These are phyloP conservation scores for Laothoe populi DNA, from an alignment of 2,888 invertebrate species.

Conservation along the genomic window DNA sequence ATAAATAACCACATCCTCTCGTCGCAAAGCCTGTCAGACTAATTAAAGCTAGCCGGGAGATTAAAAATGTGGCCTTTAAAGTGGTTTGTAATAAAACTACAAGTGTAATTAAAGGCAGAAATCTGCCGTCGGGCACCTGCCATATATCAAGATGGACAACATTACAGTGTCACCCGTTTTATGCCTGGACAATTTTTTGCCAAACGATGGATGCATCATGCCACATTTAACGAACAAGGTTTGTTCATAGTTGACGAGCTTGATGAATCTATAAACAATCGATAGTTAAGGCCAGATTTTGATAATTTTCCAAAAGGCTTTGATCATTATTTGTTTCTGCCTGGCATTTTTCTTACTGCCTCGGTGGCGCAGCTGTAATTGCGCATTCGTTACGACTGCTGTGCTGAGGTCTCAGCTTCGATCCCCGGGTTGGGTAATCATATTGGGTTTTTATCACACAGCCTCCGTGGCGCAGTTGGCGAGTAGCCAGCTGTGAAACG, in stretches of 20 bases:
- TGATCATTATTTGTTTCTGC: no score
- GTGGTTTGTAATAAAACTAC: constrained; percentile 31
- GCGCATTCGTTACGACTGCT: no score
- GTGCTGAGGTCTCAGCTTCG: no score
- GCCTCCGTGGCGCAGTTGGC: no score
- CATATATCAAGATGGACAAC: constrained; percentile 47
- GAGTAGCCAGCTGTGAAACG: no score
- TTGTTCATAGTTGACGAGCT: constrained; percentile 1
- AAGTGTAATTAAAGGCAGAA: constrained; percentile 46
- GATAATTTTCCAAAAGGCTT: no score
- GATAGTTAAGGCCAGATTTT: no score
- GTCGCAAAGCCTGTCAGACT: constrained; percentile 24
- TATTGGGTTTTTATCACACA: no score
- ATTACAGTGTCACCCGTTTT: constrained; percentile 51
- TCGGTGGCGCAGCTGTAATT: no score
- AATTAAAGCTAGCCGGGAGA: constrained; percentile 29
- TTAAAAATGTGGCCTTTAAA: constrained; percentile 26
- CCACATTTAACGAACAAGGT: constrained; percentile 13
- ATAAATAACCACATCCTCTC: constrained; percentile 30
- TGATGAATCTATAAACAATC: constrained; percentile 23
- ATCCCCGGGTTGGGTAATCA: no score
- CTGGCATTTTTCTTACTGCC: no score
- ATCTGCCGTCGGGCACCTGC: constrained; percentile 56
- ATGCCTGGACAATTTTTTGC: constrained; percentile 46
- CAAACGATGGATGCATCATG: background rate